phyloP scores from a whole-genome alignment of 1,140 invertebrate species.

The Linepithema humile region DNA sequence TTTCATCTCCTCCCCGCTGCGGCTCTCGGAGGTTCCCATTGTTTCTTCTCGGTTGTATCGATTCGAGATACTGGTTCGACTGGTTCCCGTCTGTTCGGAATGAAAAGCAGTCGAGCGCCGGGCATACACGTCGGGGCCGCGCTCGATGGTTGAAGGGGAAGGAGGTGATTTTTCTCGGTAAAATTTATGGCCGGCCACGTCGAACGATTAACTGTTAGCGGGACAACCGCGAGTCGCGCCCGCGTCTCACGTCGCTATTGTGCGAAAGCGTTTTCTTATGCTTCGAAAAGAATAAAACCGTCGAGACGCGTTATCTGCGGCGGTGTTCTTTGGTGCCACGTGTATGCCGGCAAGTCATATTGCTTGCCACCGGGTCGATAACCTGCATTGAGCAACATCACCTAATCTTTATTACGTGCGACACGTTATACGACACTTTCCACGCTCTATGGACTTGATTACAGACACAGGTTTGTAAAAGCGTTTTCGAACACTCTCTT shows the following conservation, averaged over 20 bases:
- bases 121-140: neutral
- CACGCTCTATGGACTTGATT: neutral
- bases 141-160: neutral
- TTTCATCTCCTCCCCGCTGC: slow-evolving; percentile 33
- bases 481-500: too few relatives aligned
- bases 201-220: slow-evolving; percentile 55
- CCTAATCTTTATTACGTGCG: slow-evolving; percentile 41
- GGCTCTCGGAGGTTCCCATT: slow-evolving; percentile 49
- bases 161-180: slow-evolving; percentile 44
- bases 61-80: slow-evolving; percentile 67
- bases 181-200: slow-evolving; percentile 29
- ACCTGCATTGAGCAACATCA: slow-evolving; percentile 13
- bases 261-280: slow-evolving; percentile 41
- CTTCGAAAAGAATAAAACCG: slow-evolving; percentile 1
- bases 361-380: slow-evolving; percentile 23
- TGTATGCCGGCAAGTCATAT: neutral
- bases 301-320: slow-evolving; percentile 19
- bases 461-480: neutral
- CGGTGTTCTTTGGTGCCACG: neutral
- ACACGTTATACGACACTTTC: slow-evolving; percentile 4
- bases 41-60: slow-evolving; percentile 69
- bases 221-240: slow-evolving; percentile 16
- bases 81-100: slow-evolving; percentile 49
- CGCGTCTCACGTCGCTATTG: slow-evolving; percentile 7
- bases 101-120: slow-evolving; percentile 56